Evolutionary conservation across 2,113 vertebrate genomes (phyloP), one percentile per base, ranked within the genome.

Genomic region (Peromyscus leucopus): DNA sequence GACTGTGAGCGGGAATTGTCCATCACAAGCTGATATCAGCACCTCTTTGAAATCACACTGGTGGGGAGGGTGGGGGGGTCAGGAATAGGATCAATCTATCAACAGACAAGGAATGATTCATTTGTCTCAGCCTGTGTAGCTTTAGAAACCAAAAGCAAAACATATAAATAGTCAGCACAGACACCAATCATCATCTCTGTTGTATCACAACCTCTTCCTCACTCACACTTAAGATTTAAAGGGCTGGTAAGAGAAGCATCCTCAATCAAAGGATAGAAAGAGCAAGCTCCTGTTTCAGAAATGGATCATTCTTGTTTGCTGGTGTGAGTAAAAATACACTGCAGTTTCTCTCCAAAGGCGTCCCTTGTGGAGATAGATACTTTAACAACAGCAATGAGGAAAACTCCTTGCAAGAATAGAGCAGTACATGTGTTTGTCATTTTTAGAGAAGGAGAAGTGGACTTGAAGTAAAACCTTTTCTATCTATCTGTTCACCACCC

Each of bases 101-200:
- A 26, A n/a, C 51, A 55, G 12, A 28, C 12, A 61, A 17, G 33
- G 36, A 89, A 86, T 51, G 12, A 74, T 10, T 76, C 5, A 51
- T 78, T 89, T 72, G 36, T 8, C 11, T 57, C n/a, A 22, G 2
- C 11, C 19, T 28, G 2, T 63, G 63, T 21, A 69, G 26, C 7
- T 61, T 28, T 36, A 67, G 93, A 85, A 87, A 74, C 17, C 90
- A 91, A 93, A 90, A 84, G 65, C 24, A 87, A 92, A 72, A 24
- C 61, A 88, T 17, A 76, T 75, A 42, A 79, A 93, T 22, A 86
- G 7, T 48, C 84, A 89, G 31, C 17, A 9, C 67, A 89, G 84
- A 42, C 33, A 55, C 85, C 63, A 5, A 10, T 2, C 46, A 28
- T 42, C 46, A 83, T 46, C 4, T n/a, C 24, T 59, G 6, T 42